Evolutionary conservation across 2,888 invertebrate genomes (phyloP), one percentile per base, ranked within the genome.

Genomic region (Lordiphosa fenestrarum): DNA sequence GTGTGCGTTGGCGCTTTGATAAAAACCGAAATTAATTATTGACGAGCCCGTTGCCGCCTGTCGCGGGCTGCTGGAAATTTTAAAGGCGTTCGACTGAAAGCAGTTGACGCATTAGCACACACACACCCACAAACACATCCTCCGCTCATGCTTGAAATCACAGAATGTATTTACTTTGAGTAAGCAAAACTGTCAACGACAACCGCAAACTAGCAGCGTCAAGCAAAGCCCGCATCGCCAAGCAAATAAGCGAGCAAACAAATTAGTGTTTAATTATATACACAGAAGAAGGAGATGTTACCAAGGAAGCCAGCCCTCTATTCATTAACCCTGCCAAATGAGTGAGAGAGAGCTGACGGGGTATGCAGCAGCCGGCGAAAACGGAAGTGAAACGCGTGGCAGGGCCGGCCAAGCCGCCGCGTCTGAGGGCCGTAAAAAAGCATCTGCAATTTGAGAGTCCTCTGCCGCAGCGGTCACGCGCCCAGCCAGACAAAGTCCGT

Each of bases 361-460:
- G 63, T 49, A 78, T 82, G 75, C 75, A 72, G 51, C 62, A 73
- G 56, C 69, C 59, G 53, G n/a, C 69, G 15, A 65, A 53, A 55
- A 12, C 54, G 57, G 65, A 71, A 46, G 55, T 49, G 33, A 68
- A 57, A 47, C 41, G 55, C 57, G 62, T 39, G 52, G 65, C 56
- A 35, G 56, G 68, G 12, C 48, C 67, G 21, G 38, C 54, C 19
- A 64, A 63, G 41, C 63, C 63, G 42, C 63, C 63, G 23, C 63
- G 63, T 57, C 66, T 63, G 66, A 63, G 53, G 48, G 59, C 55
- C 52, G 52, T 51, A 56, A 86, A 75, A 67, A 87, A 87, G 64
- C 80, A 80, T 47, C 72, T 86, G 66, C 87, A 86, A 70, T 87
- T 87, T 66, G 72, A 80, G 40, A 86, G 86, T 73, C 86, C 86